These are phyloP conservation scores for Euura lappo DNA, from an alignment of 1,140 invertebrate genomes.

Conservation along the genomic window DNA sequence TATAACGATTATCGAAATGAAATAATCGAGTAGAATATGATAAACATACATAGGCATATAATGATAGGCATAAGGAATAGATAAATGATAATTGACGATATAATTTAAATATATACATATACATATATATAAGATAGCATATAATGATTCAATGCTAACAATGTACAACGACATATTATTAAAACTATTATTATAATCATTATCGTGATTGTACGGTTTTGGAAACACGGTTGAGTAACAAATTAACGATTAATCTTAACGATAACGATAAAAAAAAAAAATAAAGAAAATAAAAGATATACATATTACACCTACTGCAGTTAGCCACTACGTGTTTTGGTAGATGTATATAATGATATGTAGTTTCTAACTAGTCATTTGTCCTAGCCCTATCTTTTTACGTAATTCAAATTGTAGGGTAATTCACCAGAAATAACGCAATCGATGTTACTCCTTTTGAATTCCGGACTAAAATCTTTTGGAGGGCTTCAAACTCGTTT, in stretches of 20 bases:
- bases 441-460: no score
- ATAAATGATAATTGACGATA: slow-evolving; percentile 20
- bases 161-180: slow-evolving; percentile 56
- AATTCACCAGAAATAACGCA: no score
- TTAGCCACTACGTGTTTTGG: slow-evolving; percentile 35
- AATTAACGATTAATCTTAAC: not conserved
- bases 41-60: not conserved
- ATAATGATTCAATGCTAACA: slow-evolving; percentile 39
- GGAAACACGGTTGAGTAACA: not conserved
- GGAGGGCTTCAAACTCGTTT: no score
- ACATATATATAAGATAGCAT: slow-evolving; percentile 31
- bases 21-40: slow-evolving; percentile 7
- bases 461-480: no score
- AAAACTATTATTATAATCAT: not conserved
- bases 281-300: slow-evolving; percentile 25
- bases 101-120: slow-evolving; percentile 46
- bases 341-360: slow-evolving; percentile 36
- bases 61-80: no score
- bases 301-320: slow-evolving; percentile 34
- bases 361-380: slow-evolving; percentile 41
- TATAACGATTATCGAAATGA: not conserved
- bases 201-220: not conserved
- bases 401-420: no score
- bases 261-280: slow-evolving; percentile 7
- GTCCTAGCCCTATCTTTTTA: slow-evolving; percentile 21